Percentiles rank a stretch among this genome's conserved stretches.
phyloP scores from a whole-genome alignment of 2,113 vertebrate species.

The Caretta caretta region DNA sequence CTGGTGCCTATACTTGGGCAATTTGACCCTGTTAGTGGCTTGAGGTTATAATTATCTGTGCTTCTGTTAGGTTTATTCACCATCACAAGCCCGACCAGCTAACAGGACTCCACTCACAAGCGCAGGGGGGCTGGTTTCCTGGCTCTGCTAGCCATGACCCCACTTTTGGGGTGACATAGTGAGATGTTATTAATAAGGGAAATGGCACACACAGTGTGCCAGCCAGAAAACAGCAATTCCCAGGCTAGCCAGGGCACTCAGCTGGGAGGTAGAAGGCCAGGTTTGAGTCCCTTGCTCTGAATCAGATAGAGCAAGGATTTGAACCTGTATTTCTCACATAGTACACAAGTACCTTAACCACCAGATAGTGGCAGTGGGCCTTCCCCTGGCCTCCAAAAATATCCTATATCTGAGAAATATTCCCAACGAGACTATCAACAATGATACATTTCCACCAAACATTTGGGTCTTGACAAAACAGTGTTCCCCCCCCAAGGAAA shows the following conservation, averaged over 20 bases:
- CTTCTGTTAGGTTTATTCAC: background rate
- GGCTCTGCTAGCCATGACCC: rapidly evolving
- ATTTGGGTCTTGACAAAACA: background rate
- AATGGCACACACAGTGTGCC: background rate
- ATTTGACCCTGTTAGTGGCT: rapidly evolving
- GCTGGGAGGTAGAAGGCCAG: background rate
- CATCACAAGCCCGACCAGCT: background rate
- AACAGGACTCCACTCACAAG: background rate
- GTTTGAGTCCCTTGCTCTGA: background rate
- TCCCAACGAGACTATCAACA: background rate
- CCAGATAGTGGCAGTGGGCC: background rate
- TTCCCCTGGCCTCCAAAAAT: background rate
- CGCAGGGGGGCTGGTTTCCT: background rate
- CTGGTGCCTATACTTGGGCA: background rate
- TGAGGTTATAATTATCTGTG: background rate
- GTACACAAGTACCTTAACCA: background rate
- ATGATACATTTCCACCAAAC: background rate
- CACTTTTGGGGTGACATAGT: background rate
- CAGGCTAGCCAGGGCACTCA: background rate
- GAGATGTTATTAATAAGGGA: background rate
- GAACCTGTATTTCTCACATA: background rate
- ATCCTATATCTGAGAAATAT: background rate
- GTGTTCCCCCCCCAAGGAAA: background rate
- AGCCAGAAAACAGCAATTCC: background rate
- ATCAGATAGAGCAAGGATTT: background rate